These are phyloP conservation scores for Prenolepis imparis DNA, from an alignment of 2,888 invertebrate species.

Conservation along the genomic window DNA sequence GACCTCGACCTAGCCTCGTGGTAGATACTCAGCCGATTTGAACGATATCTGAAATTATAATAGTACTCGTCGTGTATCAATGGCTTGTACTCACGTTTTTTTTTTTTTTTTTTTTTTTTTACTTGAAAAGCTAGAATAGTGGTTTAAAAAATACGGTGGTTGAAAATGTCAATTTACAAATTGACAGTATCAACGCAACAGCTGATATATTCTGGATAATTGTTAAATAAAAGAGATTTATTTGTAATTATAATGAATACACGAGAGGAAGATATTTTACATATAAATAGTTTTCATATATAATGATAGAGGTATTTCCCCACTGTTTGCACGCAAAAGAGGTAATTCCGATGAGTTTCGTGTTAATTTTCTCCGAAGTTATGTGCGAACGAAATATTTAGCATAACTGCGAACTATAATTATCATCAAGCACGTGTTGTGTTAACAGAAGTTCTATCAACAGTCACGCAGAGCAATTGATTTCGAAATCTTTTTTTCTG, in stretches of 20 bases:
- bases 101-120: too few species aligned
- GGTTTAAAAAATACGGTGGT: not conserved
- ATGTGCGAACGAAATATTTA: constrained; percentile 22
- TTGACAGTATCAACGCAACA: not conserved
- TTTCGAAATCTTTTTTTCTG: not conserved
- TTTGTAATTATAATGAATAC: not conserved
- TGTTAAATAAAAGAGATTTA: not conserved
- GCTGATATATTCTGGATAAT: not conserved
- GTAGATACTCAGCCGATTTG: not conserved
- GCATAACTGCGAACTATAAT: constrained; percentile 20
- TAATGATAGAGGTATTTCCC: constrained; percentile 30
- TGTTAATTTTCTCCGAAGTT: constrained; percentile 45
- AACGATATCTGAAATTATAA: constrained; percentile 16
- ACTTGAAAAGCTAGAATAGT: not conserved
- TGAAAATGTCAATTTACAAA: not conserved
- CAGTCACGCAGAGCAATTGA: not conserved
- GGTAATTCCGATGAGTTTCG: constrained; percentile 44
- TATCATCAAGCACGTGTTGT: constrained; percentile 18
- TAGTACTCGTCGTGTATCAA: constrained; percentile 19
- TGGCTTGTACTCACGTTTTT: not conserved
- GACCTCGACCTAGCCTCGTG: constrained; percentile 69
- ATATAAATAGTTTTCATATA: constrained; percentile 26
- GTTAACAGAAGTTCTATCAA: constrained; percentile 20
- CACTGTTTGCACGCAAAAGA: constrained; percentile 30
- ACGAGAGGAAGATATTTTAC: constrained; percentile 14